Conservation (phyloP, 2,888 invertebrate genomes). For the Agrochola lychnidis region DNA sequence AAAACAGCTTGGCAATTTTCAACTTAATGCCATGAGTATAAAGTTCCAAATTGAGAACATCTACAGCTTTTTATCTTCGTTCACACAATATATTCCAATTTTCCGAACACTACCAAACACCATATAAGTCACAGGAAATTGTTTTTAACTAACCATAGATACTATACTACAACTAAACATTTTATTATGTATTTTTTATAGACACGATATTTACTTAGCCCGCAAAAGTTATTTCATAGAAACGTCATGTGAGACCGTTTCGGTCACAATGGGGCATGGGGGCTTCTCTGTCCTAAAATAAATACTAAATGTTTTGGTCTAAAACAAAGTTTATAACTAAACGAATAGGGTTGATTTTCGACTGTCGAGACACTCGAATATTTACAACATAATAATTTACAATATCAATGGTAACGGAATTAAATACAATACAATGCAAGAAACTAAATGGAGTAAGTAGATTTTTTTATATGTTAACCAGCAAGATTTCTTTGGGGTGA, state of each 20-base stretch:
- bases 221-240: not conserved
- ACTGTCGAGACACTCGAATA: slow-evolving; percentile 57
- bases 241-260: not conserved
- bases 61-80: slow-evolving; percentile 13
- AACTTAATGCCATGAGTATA: slow-evolving; percentile 12
- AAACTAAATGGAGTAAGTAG: slow-evolving; percentile 49
- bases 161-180: slow-evolving; percentile 46
- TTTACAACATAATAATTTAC: slow-evolving; percentile 65
- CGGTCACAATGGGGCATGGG: not conserved
- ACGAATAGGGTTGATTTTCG: slow-evolving; percentile 60
- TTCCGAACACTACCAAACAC: slow-evolving; percentile 33
- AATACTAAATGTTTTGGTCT: slow-evolving; percentile 33
- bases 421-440: slow-evolving; percentile 36
- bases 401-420: slow-evolving; percentile 64
- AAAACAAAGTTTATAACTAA: slow-evolving; percentile 50
- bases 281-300: slow-evolving; percentile 34
- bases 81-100: slow-evolving; percentile 22
- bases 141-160: slow-evolving; percentile 33
- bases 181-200: slow-evolving; percentile 34
- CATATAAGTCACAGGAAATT: slow-evolving; percentile 41
- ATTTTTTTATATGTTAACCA: not conserved
- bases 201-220: slow-evolving; percentile 16
- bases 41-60: slow-evolving; percentile 39
- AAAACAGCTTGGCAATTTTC: slow-evolving; percentile 16
- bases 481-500: not conserved